Evolutionary conservation across 2,797 vertebrate species (phyloP).

Genomic region (Margarornis squamiger): DNA sequence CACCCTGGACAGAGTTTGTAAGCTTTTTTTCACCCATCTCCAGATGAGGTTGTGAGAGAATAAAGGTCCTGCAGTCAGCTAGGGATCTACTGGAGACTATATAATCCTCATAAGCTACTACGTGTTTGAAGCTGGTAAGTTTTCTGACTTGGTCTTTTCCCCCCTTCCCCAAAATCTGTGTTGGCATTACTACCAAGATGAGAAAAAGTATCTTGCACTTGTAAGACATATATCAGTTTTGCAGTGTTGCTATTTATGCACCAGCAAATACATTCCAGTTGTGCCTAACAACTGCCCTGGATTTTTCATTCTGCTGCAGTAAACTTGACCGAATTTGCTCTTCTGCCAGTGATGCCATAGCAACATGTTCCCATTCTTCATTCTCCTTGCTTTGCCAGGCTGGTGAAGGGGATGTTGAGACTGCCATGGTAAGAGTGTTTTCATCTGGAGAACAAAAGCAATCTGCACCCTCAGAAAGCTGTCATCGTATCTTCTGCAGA

Average conservation of each 20-base stretch:
- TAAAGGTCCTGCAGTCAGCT: neutral
- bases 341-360: neutral
- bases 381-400: conserved; percentile 11
- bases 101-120: neutral
- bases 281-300: neutral
- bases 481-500: conserved; percentile 38
- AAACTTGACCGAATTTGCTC: neutral
- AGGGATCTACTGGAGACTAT: neutral
- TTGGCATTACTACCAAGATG: neutral
- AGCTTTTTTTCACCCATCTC: neutral
- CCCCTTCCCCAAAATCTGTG: neutral
- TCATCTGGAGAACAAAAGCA: conserved; percentile 66
- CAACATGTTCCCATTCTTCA: neutral
- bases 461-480: conserved; percentile 50
- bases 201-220: neutral
- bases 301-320: neutral
- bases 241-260: neutral
- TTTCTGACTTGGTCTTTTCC: neutral
- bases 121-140: neutral
- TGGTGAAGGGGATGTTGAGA: conserved; percentile 49
- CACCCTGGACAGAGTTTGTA: neutral
- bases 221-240: neutral
- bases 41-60: neutral
- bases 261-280: neutral
- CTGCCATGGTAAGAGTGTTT: conserved; percentile 45